Percentiles rank a stretch among this genome's conserved stretches.
phyloP scores from a whole-genome alignment of 2,797 vertebrate species.

The Hypotaenidia philippensis region DNA sequence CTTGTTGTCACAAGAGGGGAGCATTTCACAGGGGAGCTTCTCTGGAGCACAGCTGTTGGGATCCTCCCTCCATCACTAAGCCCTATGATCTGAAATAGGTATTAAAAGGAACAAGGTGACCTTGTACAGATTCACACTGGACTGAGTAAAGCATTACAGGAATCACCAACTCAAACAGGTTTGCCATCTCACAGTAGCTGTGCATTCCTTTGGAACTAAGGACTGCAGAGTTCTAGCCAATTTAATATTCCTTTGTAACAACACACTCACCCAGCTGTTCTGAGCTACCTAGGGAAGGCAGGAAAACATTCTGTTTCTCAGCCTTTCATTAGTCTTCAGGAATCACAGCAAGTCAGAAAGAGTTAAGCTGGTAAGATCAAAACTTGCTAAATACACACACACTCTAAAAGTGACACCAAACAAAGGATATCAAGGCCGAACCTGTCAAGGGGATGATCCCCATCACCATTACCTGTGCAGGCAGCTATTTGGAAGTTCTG shows the following conservation, averaged over 20 bases:
- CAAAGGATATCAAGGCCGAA: neutral
- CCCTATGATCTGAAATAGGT: conserved; percentile 1
- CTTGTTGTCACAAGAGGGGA: conserved; percentile 39
- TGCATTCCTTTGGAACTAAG: neutral
- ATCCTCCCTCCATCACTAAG: conserved; percentile 49
- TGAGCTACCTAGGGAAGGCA: neutral
- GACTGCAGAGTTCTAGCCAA: neutral
- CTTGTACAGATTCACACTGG: conserved; percentile 19
- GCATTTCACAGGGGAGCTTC: conserved; percentile 23
- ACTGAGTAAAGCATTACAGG: conserved; percentile 34
- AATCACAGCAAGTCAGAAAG: neutral
- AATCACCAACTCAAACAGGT: conserved; percentile 45
- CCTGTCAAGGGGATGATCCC: neutral
- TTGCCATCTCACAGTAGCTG: neutral
- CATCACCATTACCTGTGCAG: neutral
- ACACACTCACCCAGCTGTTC: neutral
- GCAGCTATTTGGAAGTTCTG: neutral
- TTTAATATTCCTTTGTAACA: neutral
- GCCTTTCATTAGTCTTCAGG: neutral
- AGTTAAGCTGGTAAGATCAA: neutral
- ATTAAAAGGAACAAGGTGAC: conserved; percentile 7
- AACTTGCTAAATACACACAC: neutral
- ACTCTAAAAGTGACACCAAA: neutral
- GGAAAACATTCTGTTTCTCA: neutral
- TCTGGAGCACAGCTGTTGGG: neutral